Percentiles rank a stretch among this genome's conserved stretches.
These are phyloP conservation scores for Drosophila mimica DNA, from an alignment of 2,888 invertebrate genomes.

Conservation along the genomic window DNA sequence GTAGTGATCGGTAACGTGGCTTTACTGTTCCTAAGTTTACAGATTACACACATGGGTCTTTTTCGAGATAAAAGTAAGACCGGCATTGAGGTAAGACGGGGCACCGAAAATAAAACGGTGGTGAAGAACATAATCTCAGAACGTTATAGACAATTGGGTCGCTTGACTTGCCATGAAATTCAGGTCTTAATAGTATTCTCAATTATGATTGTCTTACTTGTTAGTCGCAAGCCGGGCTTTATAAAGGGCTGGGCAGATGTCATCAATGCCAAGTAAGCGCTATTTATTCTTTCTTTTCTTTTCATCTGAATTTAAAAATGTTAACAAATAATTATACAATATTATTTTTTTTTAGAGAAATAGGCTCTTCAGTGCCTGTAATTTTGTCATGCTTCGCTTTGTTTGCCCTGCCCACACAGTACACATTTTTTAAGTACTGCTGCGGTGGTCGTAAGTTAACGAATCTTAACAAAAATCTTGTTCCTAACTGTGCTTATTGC, in stretches of 20 bases:
- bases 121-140: constrained; percentile 86
- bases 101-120: constrained; percentile 87
- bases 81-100: constrained; percentile 71
- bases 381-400: constrained; percentile 91
- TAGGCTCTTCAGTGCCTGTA: constrained; percentile 87
- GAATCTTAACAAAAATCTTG: neutral
- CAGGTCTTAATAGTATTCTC: constrained; percentile 89
- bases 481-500: neutral
- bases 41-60: constrained; percentile 78
- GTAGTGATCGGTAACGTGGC: constrained; percentile 45
- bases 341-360: constrained; percentile 40
- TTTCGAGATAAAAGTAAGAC: constrained; percentile 65
- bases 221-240: constrained; percentile 94
- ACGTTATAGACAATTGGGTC: constrained; percentile 88
- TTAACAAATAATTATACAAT: neutral
- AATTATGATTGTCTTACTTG: constrained; percentile 92
- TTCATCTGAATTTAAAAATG: neutral
- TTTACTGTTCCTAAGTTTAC: constrained; percentile 50
- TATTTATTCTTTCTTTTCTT: neutral
- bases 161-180: constrained; percentile 90
- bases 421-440: constrained; percentile 90
- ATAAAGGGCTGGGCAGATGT: constrained; percentile 92
- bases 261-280: constrained; percentile 58
- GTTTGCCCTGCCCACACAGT: constrained; percentile 92
- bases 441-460: constrained; percentile 68